Evolutionary conservation across 2,888 invertebrate genomes (phyloP), one percentile per base, ranked within the genome.

Genomic region (Thyatira batis): DNA sequence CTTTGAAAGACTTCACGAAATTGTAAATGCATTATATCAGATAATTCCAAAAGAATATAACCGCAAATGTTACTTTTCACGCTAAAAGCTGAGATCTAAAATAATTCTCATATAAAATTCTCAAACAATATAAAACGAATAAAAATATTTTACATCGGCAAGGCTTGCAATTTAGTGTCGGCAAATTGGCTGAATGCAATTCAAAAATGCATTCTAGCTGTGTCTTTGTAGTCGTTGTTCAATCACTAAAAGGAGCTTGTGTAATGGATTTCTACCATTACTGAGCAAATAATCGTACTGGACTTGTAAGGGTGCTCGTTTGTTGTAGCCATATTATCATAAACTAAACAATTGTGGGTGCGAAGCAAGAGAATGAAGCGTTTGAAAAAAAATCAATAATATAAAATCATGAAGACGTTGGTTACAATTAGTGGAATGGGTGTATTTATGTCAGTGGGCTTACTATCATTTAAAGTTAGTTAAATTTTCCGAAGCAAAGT

Each of bases 231-330:
- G 76, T 78, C 76, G 74, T 83, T 85, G 87, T 89, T 86, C 86
- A 87, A 90, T 90, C 89, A 87, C 89, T 90, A 90, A 91, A 90
- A 90, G 90, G 86, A 85, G 84, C 87, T 87, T 82, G 87, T 91
- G 89, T 91, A 92, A 91, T 91, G 91, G 90, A 89, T 91, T 90
- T 91, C 89, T 87, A 89, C 89, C 88, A 90, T 92, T 90, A 90
- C 89, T 84, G 87, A 85, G 85, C 87, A 89, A 90, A 91, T 91
- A 91, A 90, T 90, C 89, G 85, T 82, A 86, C 84, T 85, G 81
- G 85, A 85, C 82, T 78, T 71, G 61, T 86, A 83, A 85, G 78
- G 78, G 63, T 68, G 76, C 63, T 72, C 46, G 51, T 74, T 76
- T 73, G 73, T 74, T 85, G 76, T 56, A 54, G 48, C 53, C 52